These are phyloP conservation scores for Limosa lapponica DNA, from an alignment of 2,797 vertebrate species.

Conservation along the genomic window DNA sequence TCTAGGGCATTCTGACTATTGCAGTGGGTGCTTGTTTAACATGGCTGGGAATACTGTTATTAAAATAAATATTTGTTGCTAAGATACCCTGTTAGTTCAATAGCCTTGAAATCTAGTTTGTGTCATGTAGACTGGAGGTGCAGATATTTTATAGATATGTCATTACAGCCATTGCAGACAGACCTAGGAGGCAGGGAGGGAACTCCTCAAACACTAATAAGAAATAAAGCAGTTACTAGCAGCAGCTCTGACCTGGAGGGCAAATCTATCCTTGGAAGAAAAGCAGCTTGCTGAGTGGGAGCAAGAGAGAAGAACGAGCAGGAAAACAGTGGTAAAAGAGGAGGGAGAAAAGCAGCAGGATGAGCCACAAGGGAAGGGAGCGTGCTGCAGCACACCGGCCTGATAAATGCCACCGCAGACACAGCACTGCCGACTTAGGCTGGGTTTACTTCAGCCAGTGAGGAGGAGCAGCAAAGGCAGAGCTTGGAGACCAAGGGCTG, in stretches of 20 bases:
- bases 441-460: neutral
- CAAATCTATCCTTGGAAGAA: constrained; percentile 8
- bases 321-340: neutral
- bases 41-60: constrained; percentile 36
- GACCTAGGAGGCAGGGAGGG: constrained; percentile 26
- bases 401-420: neutral
- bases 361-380: neutral
- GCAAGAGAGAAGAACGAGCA: neutral
- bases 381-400: neutral
- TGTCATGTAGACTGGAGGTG: constrained; percentile 29
- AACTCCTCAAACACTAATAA: constrained; percentile 38
- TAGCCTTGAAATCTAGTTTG: constrained; percentile 33
- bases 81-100: constrained; percentile 49
- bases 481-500: neutral
- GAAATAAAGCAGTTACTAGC: neutral
- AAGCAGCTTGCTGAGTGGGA: neutral
- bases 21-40: constrained; percentile 36
- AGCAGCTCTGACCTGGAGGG: constrained; percentile 30
- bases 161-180: neutral
- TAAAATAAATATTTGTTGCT: constrained; percentile 65
- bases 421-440: neutral
- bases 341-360: neutral
- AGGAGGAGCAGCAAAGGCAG: neutral
- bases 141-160: constrained; percentile 10
- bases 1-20: neutral